These are phyloP conservation scores for Hypomecis punctinalis DNA, from an alignment of 2,888 invertebrate species.

Conservation along the genomic window DNA sequence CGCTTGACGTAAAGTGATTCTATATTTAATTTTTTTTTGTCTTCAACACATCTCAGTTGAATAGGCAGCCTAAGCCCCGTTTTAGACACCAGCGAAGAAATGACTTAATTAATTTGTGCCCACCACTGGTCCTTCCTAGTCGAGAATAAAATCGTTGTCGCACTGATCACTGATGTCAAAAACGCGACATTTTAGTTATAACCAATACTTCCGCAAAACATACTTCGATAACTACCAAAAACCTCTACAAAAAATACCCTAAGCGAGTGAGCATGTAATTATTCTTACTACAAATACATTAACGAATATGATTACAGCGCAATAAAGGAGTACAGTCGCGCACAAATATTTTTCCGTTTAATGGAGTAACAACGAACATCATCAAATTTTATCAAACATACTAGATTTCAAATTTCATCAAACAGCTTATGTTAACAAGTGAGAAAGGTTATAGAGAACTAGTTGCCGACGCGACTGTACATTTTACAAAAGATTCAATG, in stretches of 20 bases:
- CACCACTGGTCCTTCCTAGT: too few species aligned
- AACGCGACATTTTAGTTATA: background rate
- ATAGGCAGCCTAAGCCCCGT: too few species aligned
- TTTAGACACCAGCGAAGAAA: too few species aligned
- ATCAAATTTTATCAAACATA: constrained; percentile 13
- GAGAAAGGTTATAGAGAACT: background rate
- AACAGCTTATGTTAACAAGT: constrained; percentile 11
- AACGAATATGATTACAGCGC: constrained; percentile 14
- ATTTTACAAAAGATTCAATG: constrained; percentile 52
- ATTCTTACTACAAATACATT: constrained; percentile 7
- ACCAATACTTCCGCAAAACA: constrained; percentile 1
- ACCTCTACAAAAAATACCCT: constrained; percentile 15
- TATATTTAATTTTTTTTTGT: too few species aligned
- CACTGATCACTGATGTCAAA: background rate
- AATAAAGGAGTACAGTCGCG: constrained; percentile 48
- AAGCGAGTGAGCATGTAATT: constrained; percentile 7
- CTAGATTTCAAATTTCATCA: constrained; percentile 4
- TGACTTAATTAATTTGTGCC: too few species aligned
- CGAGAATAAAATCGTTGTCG: too few species aligned
- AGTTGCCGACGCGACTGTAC: constrained; percentile 55
- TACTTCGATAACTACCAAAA: constrained; percentile 16
- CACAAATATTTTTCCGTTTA: constrained; percentile 38
- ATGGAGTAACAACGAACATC: constrained; percentile 10
- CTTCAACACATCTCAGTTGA: too few species aligned
- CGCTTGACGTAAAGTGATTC: too few species aligned